Base-by-base conservation (phyloP, 2,888 invertebrate genomes). In the Pelosia muscerda region DNA sequence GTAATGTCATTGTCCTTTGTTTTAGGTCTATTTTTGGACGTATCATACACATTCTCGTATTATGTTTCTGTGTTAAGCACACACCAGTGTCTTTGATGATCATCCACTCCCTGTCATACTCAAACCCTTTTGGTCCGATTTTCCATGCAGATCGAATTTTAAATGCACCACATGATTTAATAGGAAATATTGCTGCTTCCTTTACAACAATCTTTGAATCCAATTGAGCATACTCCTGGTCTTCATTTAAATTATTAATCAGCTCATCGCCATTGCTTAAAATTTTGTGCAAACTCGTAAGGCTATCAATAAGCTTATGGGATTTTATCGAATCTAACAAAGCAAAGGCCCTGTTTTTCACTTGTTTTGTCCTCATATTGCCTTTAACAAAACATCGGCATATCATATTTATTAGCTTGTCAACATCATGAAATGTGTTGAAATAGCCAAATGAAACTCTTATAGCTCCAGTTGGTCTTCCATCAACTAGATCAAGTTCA, bases 21-120 rank as follows among this genome's bases (percentile, higher is more conserved):
- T 95, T 88, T n/a, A 96, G 87, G 90, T 97, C 95, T 71, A 99
- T 95, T 56, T 85, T 84, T 0, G 99, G 98, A 77, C 91, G 95
- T 64, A 99, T 96, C 73, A 97, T 92, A 87, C 98, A 98, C 89
- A 99, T 95, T 75, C 95, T 95, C 2, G 97, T 95, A 81, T 97
- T 96, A 71, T 97, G 96, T 90, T 99, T 99, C 90, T 99, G 99
- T 2, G 98, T 98, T 65, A 99, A 91, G 71, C 97, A 97, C 71
- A 97, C 96, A 22, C 98, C 98, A 82, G 96, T 95, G 11, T 96
- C 96, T 81, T 97, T 97, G 10, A 98, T 96, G 71, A 99, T 97
- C 98, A 99, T 98, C 98, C 99, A 99, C 84, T 97, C 96, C 77
- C 99, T 96, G 90, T 99, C 99, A 88, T 97, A 98, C 83, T 97